Evolutionary conservation across 2,797 vertebrate species (phyloP), one percentile per base, ranked within the genome.

Genomic region (Amphiprion clarkii): DNA sequence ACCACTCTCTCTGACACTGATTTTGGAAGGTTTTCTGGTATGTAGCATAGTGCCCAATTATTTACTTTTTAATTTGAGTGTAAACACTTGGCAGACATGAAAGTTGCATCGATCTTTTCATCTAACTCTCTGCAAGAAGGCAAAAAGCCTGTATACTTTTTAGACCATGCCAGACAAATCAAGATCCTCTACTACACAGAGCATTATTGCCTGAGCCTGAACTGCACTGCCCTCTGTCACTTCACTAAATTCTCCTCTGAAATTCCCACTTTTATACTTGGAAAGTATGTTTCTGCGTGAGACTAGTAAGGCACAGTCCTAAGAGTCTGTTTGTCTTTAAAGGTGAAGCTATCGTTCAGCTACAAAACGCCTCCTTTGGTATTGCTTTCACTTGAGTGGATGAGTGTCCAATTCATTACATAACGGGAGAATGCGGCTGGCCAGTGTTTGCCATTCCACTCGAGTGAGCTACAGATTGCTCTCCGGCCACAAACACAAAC

Each of bases 251-350:
- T 54, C 57, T 58, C 36, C 74, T 74, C 53, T 75, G 52, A 23
- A 55, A 49, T 62, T 42, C 67, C 46, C 63, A 42, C 25, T 68
- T 58, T 72, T 74, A 48, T 69, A 71, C 81, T 69, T 56, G 61
- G 71, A 33, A 62, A 72, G 33, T 36, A 57, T 70, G 33, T 71
- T 83, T 83, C 67, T 67, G 66, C 59, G 59, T 68, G 51, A 73
- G 72, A 81, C 67, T 58, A 65, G 44, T 67, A 58, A 78, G 76
- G 87, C 90, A 86, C 89, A 90, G 89, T 88, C 87, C 31, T 62
- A 69, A 52, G 60, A 81, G 87, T 89, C 88, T 84, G 87, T 79
- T 91, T 91, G 88, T 92, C 88, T 81, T 84, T 71, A 58, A 51
- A 66, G 23, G 46, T 77, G 77, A 78, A 73, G 70, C 44, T 54